These are phyloP conservation scores for Emmelina monodactyla DNA, from an alignment of 2,888 invertebrate species.

Conservation along the genomic window DNA sequence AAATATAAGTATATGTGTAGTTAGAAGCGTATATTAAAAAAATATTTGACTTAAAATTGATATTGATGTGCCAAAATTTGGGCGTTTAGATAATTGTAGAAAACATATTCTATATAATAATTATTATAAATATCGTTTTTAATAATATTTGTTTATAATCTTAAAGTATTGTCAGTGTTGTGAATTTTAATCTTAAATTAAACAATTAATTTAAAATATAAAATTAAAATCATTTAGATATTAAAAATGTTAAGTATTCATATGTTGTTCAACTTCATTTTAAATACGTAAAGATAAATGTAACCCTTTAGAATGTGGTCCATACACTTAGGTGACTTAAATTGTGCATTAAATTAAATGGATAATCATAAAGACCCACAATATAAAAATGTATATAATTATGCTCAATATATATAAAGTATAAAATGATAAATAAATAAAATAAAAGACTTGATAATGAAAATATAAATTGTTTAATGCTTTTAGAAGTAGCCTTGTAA, in stretches of 20 bases:
- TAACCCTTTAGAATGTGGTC: constrained; percentile 56
- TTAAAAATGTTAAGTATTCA: not conserved
- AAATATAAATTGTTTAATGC: constrained; percentile 41
- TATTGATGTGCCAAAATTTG: too few relatives aligned
- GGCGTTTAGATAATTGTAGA: too few relatives aligned
- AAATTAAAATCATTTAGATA: not conserved
- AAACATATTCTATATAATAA: too few relatives aligned
- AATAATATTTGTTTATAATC: too few relatives aligned
- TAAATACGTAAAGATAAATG: not conserved
- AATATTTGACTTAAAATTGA: too few relatives aligned
- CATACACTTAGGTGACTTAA: constrained; percentile 65
- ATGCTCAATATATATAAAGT: constrained; percentile 55
- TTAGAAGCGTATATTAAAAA: too few relatives aligned
- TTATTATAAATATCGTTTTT: too few relatives aligned
- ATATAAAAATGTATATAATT: constrained; percentile 39
- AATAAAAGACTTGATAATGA: constrained; percentile 56
- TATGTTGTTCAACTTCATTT: not conserved
- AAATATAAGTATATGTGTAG: too few relatives aligned
- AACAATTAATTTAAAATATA: not conserved
- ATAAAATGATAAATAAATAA: constrained; percentile 46
- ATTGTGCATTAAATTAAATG: constrained; percentile 58
- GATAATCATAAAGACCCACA: constrained; percentile 39
- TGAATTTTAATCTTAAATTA: constrained; percentile 24
- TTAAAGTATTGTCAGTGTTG: too few relatives aligned
- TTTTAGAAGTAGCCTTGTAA: constrained; percentile 48